Evolutionary conservation across 2,797 vertebrate genomes (phyloP).

Genomic region (Eulemur mongoz): DNA sequence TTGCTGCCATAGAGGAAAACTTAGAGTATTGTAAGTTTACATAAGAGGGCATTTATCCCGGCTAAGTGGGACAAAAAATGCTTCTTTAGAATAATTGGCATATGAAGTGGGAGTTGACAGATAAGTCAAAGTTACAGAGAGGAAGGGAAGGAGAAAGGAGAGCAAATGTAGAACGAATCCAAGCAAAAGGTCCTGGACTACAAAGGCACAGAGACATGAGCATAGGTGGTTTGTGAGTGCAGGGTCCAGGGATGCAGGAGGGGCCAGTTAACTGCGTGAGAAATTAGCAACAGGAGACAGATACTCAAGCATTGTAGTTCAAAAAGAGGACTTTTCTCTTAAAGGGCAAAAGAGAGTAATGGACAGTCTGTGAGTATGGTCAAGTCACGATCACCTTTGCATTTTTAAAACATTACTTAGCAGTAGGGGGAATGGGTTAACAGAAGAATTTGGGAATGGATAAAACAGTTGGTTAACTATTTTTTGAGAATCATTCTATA

Average conservation of each 20-base stretch:
- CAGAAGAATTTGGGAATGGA: not conserved
- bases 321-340: not conserved
- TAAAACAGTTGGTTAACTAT: not conserved
- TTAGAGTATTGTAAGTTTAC: not conserved
- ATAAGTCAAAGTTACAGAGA: conserved; percentile 4
- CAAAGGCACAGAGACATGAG: not conserved
- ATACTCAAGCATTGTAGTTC: not conserved
- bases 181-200: not conserved
- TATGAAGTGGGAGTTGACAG: not conserved
- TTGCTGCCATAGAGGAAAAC: not conserved
- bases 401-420: not conserved
- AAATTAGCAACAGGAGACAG: not conserved
- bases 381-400: not conserved
- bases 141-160: not conserved
- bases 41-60: not conserved
- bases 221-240: not conserved
- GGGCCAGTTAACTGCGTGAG: not conserved
- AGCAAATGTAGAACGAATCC: not conserved
- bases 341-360: not conserved
- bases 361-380: not conserved
- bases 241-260: not conserved
- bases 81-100: not conserved
- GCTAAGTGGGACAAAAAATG: not conserved
- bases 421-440: not conserved
- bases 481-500: not conserved